phyloP scores from a whole-genome alignment of 2,113 vertebrate genomes.

The Pogona vitticeps region DNA sequence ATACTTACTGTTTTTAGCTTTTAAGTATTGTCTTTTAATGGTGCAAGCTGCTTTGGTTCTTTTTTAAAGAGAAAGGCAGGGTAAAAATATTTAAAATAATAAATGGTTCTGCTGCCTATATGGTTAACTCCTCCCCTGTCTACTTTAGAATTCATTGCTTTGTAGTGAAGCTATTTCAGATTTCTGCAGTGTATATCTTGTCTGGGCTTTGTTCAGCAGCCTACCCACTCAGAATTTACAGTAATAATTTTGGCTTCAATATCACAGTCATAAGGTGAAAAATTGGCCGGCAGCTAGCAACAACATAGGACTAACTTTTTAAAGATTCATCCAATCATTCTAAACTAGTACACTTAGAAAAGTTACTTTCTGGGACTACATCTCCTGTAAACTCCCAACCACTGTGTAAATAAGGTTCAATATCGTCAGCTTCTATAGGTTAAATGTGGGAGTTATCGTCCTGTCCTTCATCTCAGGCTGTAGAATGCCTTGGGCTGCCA shows the following conservation, averaged over 20 bases:
- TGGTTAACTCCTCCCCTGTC: too few relatives aligned
- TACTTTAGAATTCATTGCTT: not conserved
- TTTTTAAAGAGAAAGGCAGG: too few relatives aligned
- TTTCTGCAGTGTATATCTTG: not conserved
- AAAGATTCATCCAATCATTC: not conserved
- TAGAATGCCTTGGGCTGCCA: too few relatives aligned
- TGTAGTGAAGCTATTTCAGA: not conserved
- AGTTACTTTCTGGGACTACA: too few relatives aligned
- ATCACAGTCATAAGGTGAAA: not conserved
- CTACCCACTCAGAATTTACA: not conserved
- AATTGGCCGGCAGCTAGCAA: not conserved
- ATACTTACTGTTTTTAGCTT: too few relatives aligned
- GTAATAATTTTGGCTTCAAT: not conserved
- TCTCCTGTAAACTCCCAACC: too few relatives aligned
- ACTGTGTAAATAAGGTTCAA: not conserved
- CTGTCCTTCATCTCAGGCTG: not conserved
- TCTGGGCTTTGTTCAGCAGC: not conserved
- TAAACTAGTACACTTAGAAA: not conserved
- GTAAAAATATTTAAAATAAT: too few relatives aligned
- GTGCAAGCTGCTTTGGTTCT: too few relatives aligned
- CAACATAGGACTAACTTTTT: not conserved
- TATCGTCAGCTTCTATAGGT: too few relatives aligned
- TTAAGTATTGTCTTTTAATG: too few relatives aligned
- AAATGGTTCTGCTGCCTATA: rapidly evolving
- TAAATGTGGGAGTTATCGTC: not conserved